phyloP scores from a whole-genome alignment of 2,113 vertebrate genomes.

The Myrmecobius fasciatus region DNA sequence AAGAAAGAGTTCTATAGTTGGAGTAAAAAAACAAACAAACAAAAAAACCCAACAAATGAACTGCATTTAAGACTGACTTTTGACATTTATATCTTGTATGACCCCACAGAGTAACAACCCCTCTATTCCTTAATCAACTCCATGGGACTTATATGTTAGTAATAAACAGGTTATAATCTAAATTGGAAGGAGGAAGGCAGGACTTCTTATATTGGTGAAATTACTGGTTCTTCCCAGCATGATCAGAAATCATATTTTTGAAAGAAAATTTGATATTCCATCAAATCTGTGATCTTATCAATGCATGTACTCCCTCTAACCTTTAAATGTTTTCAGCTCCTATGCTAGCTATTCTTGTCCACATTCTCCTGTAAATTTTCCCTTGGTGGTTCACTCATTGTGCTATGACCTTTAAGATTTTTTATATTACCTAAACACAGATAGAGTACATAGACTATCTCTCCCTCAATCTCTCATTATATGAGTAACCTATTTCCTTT shows the following conservation, averaged over 20 bases:
- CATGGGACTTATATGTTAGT: not conserved
- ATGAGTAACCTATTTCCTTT: too few relatives aligned
- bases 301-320: too few relatives aligned
- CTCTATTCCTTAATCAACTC: not conserved
- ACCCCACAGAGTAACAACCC: not conserved
- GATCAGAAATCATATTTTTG: not conserved
- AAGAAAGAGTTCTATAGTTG: not conserved
- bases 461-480: too few relatives aligned
- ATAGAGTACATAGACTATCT: too few relatives aligned
- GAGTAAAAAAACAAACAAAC: not conserved
- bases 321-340: not conserved
- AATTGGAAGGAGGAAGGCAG: not conserved
- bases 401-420: not conserved
- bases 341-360: too few relatives aligned
- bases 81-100: not conserved
- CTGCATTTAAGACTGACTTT: not conserved
- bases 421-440: too few relatives aligned
- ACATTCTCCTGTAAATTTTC: not conserved
- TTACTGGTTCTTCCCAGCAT: not conserved
- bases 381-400: not conserved
- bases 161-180: not conserved
- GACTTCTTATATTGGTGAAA: not conserved
- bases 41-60: not conserved
- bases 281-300: not conserved
- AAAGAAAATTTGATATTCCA: not conserved